These are phyloP conservation scores for Drosophila limbata DNA, from an alignment of 2,888 invertebrate genomes.

Conservation along the genomic window DNA sequence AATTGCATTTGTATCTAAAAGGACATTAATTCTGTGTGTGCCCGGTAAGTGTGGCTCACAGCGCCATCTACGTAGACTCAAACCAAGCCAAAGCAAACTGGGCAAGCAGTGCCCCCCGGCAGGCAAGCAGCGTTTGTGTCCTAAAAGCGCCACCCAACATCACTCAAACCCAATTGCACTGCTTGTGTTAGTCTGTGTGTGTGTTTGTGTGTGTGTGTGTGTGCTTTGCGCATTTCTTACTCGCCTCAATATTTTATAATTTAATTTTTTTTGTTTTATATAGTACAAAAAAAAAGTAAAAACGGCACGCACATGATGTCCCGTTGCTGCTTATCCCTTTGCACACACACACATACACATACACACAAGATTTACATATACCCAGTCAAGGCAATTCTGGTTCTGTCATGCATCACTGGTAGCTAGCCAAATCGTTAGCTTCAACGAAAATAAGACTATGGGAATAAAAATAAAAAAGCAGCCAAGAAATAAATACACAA, in stretches of 20 bases:
- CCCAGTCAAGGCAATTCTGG: too few species aligned
- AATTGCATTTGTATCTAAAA: slow-evolving; percentile 82
- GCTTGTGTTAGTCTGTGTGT: slow-evolving; percentile 25
- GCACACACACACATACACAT: slow-evolving; percentile 37
- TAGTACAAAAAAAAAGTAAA: slow-evolving; percentile 14
- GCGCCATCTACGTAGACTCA: slow-evolving; percentile 37
- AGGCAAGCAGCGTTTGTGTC: slow-evolving; percentile 15
- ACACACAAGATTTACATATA: neutral
- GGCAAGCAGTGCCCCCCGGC: slow-evolving; percentile 39
- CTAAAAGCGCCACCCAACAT: slow-evolving; percentile 1
- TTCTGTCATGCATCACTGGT: too few species aligned
- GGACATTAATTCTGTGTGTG: slow-evolving; percentile 74
- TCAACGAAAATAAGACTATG: too few species aligned
- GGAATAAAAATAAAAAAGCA: too few species aligned
- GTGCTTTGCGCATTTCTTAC: slow-evolving; percentile 70
- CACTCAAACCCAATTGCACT: slow-evolving; percentile 33
- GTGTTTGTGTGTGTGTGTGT: slow-evolving; percentile 25
- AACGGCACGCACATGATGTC: slow-evolving; percentile 74
- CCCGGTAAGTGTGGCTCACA: slow-evolving; percentile 50
- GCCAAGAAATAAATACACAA: too few species aligned
- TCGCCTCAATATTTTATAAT: slow-evolving; percentile 81
- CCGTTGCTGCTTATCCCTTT: slow-evolving; percentile 67
- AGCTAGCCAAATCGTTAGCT: too few species aligned
- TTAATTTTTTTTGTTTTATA: slow-evolving; percentile 61
- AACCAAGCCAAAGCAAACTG: slow-evolving; percentile 2